Evolutionary conservation across 2,797 vertebrate genomes (phyloP).

Genomic region (Rachycentron canadum): DNA sequence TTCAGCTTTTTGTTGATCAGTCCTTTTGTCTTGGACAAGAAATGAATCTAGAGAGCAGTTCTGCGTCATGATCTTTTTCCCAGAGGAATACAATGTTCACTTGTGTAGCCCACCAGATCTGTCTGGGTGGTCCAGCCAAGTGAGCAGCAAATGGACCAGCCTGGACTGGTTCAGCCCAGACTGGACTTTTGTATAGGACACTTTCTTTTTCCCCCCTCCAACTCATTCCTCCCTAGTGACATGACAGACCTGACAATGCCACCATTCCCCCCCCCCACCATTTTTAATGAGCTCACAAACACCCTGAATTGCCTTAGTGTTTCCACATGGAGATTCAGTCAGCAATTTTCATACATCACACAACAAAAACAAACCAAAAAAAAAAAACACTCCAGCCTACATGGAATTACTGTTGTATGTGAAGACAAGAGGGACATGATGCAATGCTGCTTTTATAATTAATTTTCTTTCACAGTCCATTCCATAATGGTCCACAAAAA

Average conservation of each 20-base stretch:
- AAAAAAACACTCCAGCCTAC: slow-evolving; percentile 25
- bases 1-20: slow-evolving; percentile 49
- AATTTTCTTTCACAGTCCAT: slow-evolving; percentile 61
- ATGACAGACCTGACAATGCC: slow-evolving; percentile 69
- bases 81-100: slow-evolving; percentile 71
- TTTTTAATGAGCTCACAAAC: slow-evolving; percentile 83
- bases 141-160: slow-evolving; percentile 59
- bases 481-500: slow-evolving; percentile 61
- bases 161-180: slow-evolving; percentile 68
- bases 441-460: slow-evolving; percentile 67
- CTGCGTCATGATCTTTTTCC: slow-evolving; percentile 48
- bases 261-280: slow-evolving; percentile 43
- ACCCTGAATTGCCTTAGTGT: slow-evolving; percentile 62
- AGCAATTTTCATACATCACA: slow-evolving; percentile 71
- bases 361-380: slow-evolving; percentile 61
- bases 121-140: slow-evolving; percentile 78
- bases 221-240: slow-evolving; percentile 60
- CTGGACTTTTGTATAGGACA: slow-evolving; percentile 66
- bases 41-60: slow-evolving; percentile 56
- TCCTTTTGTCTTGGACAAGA: slow-evolving; percentile 57
- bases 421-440: slow-evolving; percentile 60
- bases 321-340: slow-evolving; percentile 63
- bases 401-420: slow-evolving; percentile 48
- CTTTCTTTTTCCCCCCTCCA: slow-evolving; percentile 43
- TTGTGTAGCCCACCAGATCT: slow-evolving; percentile 67